These are phyloP conservation scores for Squalus acanthias DNA, from an alignment of 2,797 vertebrate species.

Conservation along the genomic window DNA sequence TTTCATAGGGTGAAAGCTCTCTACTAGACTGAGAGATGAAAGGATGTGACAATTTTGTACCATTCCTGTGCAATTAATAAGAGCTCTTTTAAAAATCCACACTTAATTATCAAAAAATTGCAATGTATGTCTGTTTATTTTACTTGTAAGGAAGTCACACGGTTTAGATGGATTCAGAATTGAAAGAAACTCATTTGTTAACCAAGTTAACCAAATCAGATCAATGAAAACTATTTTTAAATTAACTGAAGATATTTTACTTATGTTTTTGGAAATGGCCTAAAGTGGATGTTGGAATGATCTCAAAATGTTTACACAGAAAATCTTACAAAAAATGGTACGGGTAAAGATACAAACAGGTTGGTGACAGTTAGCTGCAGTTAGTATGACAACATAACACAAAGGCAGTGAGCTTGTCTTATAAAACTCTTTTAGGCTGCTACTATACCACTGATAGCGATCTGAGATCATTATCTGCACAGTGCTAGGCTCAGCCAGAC, in stretches of 20 bases:
- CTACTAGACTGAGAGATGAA: neutral
- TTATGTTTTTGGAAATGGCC: neutral
- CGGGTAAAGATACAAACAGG: neutral
- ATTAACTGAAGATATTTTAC: neutral
- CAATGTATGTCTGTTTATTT: neutral
- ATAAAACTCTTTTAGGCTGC: neutral
- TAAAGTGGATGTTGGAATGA: neutral
- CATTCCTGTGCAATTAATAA: neutral
- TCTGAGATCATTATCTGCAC: neutral
- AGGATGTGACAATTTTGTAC: neutral
- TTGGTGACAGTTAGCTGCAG: neutral
- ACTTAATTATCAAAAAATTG: neutral
- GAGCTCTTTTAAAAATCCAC: neutral
- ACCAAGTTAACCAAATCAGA: neutral
- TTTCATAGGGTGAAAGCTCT: neutral
- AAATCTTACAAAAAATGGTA: too few species aligned
- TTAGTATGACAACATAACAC: neutral
- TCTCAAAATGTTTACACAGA: neutral
- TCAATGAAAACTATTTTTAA: neutral
- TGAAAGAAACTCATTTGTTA: neutral
- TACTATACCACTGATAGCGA: neutral
- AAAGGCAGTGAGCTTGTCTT: neutral
- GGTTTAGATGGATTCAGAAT: neutral
- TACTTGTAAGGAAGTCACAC: neutral
- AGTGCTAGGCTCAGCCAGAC: neutral